A percentile compares a stretch with the other conserved stretches of the same genome.
Conservation (phyloP, 2,888 invertebrate species). For the Spodoptera picta region DNA sequence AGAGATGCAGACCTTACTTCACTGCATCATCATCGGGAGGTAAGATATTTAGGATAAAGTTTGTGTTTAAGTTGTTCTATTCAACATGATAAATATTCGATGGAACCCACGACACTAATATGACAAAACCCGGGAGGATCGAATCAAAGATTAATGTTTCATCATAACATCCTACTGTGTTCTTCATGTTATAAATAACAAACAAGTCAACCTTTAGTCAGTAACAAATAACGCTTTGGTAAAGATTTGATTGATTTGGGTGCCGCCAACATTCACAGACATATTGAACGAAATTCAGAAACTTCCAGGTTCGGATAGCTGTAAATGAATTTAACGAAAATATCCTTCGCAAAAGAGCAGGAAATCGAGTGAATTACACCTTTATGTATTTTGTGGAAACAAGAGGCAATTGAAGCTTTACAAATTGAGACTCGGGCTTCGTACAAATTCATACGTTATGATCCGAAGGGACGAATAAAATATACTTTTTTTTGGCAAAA, state of each 20-base stretch:
- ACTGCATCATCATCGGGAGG: constrained; percentile 82
- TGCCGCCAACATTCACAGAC: not conserved
- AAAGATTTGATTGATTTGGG: constrained; percentile 15
- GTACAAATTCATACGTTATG: constrained; percentile 57
- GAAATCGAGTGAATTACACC: constrained; percentile 25
- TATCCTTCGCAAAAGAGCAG: constrained; percentile 18
- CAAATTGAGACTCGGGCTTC: constrained; percentile 57
- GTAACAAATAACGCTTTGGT: too few relatives aligned
- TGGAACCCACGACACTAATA: too few relatives aligned
- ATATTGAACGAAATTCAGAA: not conserved
- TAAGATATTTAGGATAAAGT: constrained; percentile 40
- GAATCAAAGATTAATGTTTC: too few relatives aligned
- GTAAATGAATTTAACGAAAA: constrained; percentile 31
- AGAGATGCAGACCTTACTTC: constrained; percentile 84
- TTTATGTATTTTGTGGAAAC: constrained; percentile 43
- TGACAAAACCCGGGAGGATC: too few relatives aligned
- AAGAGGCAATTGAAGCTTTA: constrained; percentile 60
- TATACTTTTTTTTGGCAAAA: constrained; percentile 64
- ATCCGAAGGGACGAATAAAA: constrained; percentile 60
- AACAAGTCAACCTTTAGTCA: too few relatives aligned
- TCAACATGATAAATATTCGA: too few relatives aligned
- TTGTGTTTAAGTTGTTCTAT: too few relatives aligned
- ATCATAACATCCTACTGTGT: too few relatives aligned
- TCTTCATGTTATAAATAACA: too few relatives aligned
- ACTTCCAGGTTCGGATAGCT: constrained; percentile 2